Conservation (phyloP, 92 coral and sea anemone genomes). For the Epizoanthus scotinus region DNA sequence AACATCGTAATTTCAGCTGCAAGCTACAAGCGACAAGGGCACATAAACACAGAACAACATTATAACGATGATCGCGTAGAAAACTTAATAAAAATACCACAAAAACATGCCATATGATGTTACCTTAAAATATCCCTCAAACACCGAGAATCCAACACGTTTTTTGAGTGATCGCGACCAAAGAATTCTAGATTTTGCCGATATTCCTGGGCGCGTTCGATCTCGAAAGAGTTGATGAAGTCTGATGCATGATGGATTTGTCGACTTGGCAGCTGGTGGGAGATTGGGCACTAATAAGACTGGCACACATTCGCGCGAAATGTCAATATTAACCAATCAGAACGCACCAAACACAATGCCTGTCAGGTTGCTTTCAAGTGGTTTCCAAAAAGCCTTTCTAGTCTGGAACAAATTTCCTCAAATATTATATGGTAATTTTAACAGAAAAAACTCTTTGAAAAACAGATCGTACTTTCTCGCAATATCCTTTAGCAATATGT, state of each 20-base stretch:
- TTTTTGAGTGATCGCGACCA: not conserved
- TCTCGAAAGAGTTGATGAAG: constrained; percentile 6
- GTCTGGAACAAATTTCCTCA: too few species aligned
- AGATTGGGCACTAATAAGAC: constrained; percentile 31
- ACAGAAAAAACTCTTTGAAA: not conserved
- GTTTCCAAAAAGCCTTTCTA: constrained; percentile 1
- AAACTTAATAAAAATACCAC: not conserved
- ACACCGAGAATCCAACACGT: constrained; percentile 6
- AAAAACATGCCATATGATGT: not conserved
- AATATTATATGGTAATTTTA: too few species aligned
- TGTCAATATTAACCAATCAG: constrained; percentile 64
- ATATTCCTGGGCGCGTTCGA: constrained; percentile 40
- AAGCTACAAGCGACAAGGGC: not conserved
- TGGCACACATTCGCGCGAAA: constrained; percentile 23
- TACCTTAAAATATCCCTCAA: constrained; percentile 27
- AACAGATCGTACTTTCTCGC: not conserved
- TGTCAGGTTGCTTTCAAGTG: constrained; percentile 51
- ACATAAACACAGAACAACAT: not conserved
- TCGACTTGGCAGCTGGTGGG: constrained; percentile 43
- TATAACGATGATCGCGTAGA: not conserved
- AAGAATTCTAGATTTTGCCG: constrained; percentile 24
- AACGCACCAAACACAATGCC: constrained; percentile 47
- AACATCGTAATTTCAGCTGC: constrained; percentile 27
- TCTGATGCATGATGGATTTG: constrained; percentile 21
- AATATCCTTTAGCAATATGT: constrained; percentile 8